phyloP scores from a whole-genome alignment of 30 jellyfish, hydroid and myxozoan genomes.

The Hydractinia echinata region DNA sequence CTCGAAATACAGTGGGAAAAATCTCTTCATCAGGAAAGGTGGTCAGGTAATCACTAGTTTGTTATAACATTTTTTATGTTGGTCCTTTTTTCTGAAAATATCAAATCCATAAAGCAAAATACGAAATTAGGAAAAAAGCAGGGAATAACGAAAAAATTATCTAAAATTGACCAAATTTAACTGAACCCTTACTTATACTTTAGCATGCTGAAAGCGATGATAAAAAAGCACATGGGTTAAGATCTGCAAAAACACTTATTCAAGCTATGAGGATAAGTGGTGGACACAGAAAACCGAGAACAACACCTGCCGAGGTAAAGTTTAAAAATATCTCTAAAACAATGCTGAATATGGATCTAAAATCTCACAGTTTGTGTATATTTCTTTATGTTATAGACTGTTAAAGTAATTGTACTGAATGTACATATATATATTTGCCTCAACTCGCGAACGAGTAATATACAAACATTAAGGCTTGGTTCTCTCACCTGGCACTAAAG shows the following conservation, averaged over 20 bases:
- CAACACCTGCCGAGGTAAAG: slow-evolving; percentile 68
- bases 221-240: slow-evolving; percentile 56
- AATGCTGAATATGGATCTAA: background rate
- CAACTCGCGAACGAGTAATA: background rate
- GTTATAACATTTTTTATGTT: background rate
- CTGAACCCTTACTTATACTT: background rate
- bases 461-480: no score
- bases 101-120: background rate
- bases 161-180: background rate
- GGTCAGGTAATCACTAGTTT: slow-evolving; percentile 1
- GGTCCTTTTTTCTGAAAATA: background rate
- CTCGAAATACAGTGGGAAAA: background rate
- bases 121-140: no score
- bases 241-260: slow-evolving; percentile 56
- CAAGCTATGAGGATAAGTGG: slow-evolving; percentile 85
- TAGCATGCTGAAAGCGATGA: slow-evolving; percentile 83
- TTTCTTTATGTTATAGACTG: no score
- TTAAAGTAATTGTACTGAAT: no score
- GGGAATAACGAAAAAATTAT: background rate
- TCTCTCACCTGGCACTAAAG: no score
- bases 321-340: background rate
- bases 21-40: background rate
- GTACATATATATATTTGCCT: background rate
- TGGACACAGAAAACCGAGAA: slow-evolving; percentile 72
- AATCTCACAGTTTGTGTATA: no score